Conservation (phyloP, 64 coral and sea anemone genomes). For the Trachythela sp. region DNA sequence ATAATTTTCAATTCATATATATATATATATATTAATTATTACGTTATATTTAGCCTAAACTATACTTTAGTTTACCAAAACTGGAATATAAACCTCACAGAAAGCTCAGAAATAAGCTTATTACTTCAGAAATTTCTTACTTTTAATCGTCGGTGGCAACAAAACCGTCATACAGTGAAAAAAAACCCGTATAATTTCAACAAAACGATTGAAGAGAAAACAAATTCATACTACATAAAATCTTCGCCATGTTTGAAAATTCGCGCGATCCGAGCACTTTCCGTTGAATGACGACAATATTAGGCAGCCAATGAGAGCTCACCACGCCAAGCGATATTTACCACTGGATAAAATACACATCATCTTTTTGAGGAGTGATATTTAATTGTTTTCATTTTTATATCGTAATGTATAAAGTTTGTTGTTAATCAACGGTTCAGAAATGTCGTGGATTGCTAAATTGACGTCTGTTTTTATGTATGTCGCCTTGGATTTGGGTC, state of each 20-base stretch:
- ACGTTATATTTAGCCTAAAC: too few relatives aligned
- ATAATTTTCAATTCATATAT: too few relatives aligned
- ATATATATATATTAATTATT: too few relatives aligned
- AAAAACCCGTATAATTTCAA: background rate
- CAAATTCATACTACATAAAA: background rate
- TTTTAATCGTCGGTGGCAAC: too few relatives aligned
- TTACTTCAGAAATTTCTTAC: too few relatives aligned
- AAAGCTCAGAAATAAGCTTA: too few relatives aligned
- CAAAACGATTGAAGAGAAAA: background rate
- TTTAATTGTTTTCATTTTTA: slow-evolving; percentile 44
- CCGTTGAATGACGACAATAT: background rate
- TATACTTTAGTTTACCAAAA: too few relatives aligned
- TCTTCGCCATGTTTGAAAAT: background rate
- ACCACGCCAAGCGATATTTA: slow-evolving; percentile 65
- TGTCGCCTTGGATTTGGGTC: background rate
- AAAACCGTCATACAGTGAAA: background rate
- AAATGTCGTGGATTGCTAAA: slow-evolving; percentile 7
- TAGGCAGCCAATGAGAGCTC: slow-evolving; percentile 57
- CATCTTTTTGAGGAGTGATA: slow-evolving; percentile 30
- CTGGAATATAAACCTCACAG: too few relatives aligned
- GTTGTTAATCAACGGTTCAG: background rate
- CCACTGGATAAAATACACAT: slow-evolving; percentile 52
- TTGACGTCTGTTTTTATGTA: slow-evolving; percentile 15
- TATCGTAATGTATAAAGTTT: slow-evolving; percentile 41
- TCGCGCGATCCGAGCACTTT: background rate